Evolutionary conservation across 2,888 invertebrate genomes (phyloP).

Genomic region (Troilus luridus): DNA sequence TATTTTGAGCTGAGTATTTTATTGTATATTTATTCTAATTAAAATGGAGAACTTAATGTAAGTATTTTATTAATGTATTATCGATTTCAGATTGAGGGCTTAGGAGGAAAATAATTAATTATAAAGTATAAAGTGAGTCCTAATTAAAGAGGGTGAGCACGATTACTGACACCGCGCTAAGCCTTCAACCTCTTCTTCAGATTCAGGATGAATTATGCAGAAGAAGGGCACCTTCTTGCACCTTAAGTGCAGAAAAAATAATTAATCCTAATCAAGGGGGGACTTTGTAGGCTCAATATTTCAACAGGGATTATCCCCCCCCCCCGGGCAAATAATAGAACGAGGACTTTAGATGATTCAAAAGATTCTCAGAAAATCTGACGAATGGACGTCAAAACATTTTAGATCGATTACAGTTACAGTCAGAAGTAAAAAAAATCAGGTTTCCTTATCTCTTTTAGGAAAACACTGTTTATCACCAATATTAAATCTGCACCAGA

Average conservation of each 20-base stretch:
- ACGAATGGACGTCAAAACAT: slow-evolving; percentile 15
- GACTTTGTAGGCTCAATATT: slow-evolving; percentile 12
- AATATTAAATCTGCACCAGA: too few relatives aligned
- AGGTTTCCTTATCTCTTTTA: too few relatives aligned
- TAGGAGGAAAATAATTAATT: too few relatives aligned
- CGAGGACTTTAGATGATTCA: slow-evolving; percentile 7
- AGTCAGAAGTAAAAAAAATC: too few relatives aligned
- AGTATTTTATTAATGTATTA: too few relatives aligned
- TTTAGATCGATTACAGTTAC: slow-evolving; percentile 27
- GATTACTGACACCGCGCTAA: not conserved
- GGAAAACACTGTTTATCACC: too few relatives aligned
- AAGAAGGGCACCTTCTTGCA: not conserved
- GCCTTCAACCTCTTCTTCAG: not conserved
- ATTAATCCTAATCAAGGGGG: slow-evolving; percentile 1
- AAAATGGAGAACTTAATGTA: too few relatives aligned
- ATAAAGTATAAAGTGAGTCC: not conserved
- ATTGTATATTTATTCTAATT: too few relatives aligned
- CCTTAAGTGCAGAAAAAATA: slow-evolving; percentile 32
- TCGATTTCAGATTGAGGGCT: too few relatives aligned
- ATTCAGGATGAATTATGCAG: slow-evolving; percentile 19
- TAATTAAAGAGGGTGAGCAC: not conserved
- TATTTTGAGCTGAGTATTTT: too few relatives aligned
- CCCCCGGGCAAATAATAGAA: not conserved
- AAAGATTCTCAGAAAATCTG: not conserved
- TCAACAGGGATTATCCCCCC: not conserved